Percentiles rank a stretch among this genome's conserved stretches.
Evolutionary conservation across 1,140 invertebrate genomes (phyloP).

Genomic region (Adoxophyes honmai): DNA sequence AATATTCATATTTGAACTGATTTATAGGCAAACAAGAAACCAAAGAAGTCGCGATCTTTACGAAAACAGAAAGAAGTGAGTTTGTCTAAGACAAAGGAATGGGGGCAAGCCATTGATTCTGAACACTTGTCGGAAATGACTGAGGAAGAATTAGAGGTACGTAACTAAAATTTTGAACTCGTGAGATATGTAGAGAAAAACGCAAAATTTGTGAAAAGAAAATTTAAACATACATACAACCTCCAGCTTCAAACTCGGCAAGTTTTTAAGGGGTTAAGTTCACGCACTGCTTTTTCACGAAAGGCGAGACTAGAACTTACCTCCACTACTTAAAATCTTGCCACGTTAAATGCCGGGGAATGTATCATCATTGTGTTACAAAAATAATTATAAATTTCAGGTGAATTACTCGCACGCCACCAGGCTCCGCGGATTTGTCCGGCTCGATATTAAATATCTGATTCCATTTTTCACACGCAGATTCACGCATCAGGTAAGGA

Average conservation of each 20-base stretch:
- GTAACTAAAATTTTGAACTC: neutral
- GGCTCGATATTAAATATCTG: conserved; percentile 94
- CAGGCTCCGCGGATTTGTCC: conserved; percentile 89
- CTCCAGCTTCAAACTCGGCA: too few species aligned
- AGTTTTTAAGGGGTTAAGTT: too few species aligned
- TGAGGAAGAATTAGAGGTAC: conserved; percentile 93
- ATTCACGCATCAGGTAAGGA: conserved; percentile 91
- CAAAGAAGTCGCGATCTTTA: conserved; percentile 79
- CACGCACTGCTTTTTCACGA: too few species aligned
- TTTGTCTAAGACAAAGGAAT: conserved; percentile 97
- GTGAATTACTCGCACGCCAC: conserved; percentile 80
- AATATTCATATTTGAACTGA: conserved; percentile 1
- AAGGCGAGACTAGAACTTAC: too few species aligned
- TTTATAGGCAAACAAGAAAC: conserved; percentile 80
- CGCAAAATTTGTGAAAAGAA: too few species aligned
- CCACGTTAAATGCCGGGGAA: too few species aligned
- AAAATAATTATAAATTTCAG: conserved; percentile 46
- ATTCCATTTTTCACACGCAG: conserved; percentile 96
- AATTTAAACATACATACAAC: too few species aligned
- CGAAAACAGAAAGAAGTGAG: conserved; percentile 91
- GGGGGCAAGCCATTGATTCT: conserved; percentile 97
- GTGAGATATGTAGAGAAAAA: too few species aligned
- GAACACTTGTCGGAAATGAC: conserved; percentile 97
- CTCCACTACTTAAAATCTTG: too few species aligned
- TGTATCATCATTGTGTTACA: too few species aligned